Base-by-base conservation (phyloP, 2,113 vertebrate genomes). In the Hemiscyllium ocellatum region DNA sequence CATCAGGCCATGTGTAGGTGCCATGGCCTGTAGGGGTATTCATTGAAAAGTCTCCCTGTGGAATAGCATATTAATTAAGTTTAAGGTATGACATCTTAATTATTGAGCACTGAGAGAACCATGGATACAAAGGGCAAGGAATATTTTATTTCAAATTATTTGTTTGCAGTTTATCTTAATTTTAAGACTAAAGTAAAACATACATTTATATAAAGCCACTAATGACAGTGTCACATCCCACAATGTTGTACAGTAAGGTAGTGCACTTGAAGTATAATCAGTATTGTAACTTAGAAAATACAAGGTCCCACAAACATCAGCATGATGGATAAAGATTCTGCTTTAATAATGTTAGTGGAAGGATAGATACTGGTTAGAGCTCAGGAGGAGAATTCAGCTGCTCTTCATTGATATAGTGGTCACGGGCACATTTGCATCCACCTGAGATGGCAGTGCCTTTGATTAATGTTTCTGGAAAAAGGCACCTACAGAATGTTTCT, bases 11-110 rank as follows among this genome's bases (percentile, higher is more conserved):
- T 0, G 97, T 98, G 15, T 98, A 99, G 52, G 17, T 0, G 0
- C 99, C 98, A 5, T 96, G 96, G 95, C 98, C 97, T 97, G 96
- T 97, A 1, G 97, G 98, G n/a, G 97, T 95, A 66, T 99, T 99
- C 96, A 96, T 97, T 96, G 97, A 96, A 97, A 99, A 99, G 0
- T 97, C 97, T 13, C 99, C 99, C 99, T 99, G 96, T 72, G 96
- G 87, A 3, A 89, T 7, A 95, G 50, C 0, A 94, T 56, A 56
- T 29, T 3, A 15, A 52, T 33, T 26, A 56, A 13, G 12, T 89
- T 90, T 61, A 61, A 33, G 87, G 4, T 29, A 90, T 17, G 29
- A 61, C 56, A 8, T 33, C 50, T 90, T 90, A 33, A 90, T 61
- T 90, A 29, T 29, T 52, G 13, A 33, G 29, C 33, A 90, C 13